phyloP scores from a whole-genome alignment of 2,113 vertebrate genomes.

The Hiodon tergisus region DNA sequence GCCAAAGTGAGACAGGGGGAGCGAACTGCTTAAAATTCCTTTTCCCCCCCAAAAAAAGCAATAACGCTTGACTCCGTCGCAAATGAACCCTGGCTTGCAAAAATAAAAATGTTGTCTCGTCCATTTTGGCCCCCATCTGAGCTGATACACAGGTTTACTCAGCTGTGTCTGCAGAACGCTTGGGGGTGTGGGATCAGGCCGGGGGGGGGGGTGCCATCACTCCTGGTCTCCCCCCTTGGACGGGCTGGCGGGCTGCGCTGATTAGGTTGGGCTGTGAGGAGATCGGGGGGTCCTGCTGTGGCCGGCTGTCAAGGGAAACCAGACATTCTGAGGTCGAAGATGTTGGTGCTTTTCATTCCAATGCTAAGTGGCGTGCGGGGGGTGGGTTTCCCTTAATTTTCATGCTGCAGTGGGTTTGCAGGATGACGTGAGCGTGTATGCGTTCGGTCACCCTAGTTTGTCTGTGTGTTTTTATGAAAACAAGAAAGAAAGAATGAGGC shows the following conservation, averaged over 20 bases:
- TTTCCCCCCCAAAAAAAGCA: neutral
- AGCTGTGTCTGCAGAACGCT: constrained; percentile 32
- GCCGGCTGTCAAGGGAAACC: constrained; percentile 24
- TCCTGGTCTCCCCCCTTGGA: neutral
- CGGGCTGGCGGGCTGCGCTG: neutral
- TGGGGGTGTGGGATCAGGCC: constrained; percentile 25
- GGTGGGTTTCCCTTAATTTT: neutral
- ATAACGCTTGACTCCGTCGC: neutral
- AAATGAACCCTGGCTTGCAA: constrained; percentile 12
- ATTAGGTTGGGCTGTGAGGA: neutral
- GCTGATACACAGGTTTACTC: neutral
- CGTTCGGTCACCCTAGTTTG: too few relatives aligned
- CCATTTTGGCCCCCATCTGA: neutral
- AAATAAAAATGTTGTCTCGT: constrained; percentile 1
- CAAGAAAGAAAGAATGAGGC: too few relatives aligned
- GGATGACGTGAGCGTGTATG: too few relatives aligned
- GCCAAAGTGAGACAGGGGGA: constrained; percentile 15
- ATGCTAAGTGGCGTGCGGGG: neutral
- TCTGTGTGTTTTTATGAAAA: too few relatives aligned
- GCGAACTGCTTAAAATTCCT: constrained; percentile 14
- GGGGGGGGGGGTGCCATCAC: neutral
- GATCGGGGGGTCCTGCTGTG: neutral
- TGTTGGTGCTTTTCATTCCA: constrained; percentile 19
- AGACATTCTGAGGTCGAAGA: constrained; percentile 22
- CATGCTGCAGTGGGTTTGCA: neutral